Base-by-base conservation (phyloP, 2,113 vertebrate genomes). In the Saguinus imperator region DNA sequence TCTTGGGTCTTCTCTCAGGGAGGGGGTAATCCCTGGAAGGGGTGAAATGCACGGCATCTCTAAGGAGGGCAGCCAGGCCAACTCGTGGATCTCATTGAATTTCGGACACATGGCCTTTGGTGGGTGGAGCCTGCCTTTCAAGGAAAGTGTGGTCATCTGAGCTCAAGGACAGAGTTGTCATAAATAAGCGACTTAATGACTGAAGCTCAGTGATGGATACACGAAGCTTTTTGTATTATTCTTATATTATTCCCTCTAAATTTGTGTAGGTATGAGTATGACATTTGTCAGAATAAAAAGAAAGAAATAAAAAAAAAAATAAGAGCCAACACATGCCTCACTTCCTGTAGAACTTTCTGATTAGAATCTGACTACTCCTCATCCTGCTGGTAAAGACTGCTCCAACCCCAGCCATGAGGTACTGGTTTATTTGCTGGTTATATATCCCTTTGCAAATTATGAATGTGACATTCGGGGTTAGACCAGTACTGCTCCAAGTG, bases 351-450 rank as follows among this genome's bases (percentile, higher is more conserved):
- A 35, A 25, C 29, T 73, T 58, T 12, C 66, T 32, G 52, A 12
- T 55, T 61, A 72, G 35, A 89, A 43, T 13, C 80, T 58, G 52
- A n/a, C 86, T 70, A 1, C 40, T 40, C 14, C 2, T 8, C 29
- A 5, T 27, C 45, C 87, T 66, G 13, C 66, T 43, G 5, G 35
- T 66, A 32, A 80, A 83, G 89, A 40, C 6, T 1, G 5, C 25
- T 50, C 43, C 16, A 73, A 29, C 10, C 1, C 82, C 9, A 0
- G 50, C 43, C 57, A 3, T 37, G 1, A 0, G 17, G 52, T 75
- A 32, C 18, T 57, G 58, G 9, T 35, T 81, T 32, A 37, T 18
- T 12, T 25, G 43, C 11, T 61, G 45, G 58, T 45, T 76, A 8
- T 27, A 45, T 45, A 86, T 66, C 23, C 68, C 82, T 75, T 35